These are phyloP conservation scores for Petroica traversi DNA, from an alignment of 2,113 vertebrate genomes.

Conservation along the genomic window DNA sequence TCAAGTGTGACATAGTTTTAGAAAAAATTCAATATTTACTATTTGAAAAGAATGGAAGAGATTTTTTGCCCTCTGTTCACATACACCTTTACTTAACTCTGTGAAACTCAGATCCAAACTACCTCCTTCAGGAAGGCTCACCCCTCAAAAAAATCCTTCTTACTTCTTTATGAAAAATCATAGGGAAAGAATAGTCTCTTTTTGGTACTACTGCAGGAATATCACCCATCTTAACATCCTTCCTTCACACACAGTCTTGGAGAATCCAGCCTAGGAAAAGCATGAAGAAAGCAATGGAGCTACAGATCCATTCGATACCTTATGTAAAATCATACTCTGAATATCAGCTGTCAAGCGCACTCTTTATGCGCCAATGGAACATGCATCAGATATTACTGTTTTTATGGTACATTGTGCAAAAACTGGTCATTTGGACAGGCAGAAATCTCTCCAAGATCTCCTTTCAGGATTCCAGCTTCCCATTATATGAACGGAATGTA, in stretches of 20 bases:
- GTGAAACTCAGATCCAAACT: neutral
- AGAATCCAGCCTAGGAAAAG: neutral
- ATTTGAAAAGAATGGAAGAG: neutral
- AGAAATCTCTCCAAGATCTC: neutral
- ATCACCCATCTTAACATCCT: neutral
- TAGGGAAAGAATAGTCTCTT: neutral
- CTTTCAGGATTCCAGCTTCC: neutral
- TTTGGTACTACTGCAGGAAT: neutral
- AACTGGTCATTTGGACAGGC: neutral
- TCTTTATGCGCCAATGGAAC: neutral
- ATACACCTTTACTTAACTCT: neutral
- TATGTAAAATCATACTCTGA: neutral
- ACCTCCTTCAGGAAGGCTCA: neutral
- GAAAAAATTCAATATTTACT: neutral
- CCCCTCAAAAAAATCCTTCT: neutral
- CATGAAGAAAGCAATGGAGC: neutral
- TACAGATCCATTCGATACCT: neutral
- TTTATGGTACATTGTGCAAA: neutral
- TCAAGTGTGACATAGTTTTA: neutral
- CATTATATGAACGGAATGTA: neutral
- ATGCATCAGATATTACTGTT: neutral
- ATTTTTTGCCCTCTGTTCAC: neutral
- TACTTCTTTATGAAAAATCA: neutral
- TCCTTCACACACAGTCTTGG: neutral
- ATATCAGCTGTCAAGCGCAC: neutral